Percentiles rank a stretch among this genome's conserved stretches.
These are phyloP conservation scores for Cottoperca gobio DNA, from an alignment of 2,797 vertebrate genomes.

Conservation along the genomic window DNA sequence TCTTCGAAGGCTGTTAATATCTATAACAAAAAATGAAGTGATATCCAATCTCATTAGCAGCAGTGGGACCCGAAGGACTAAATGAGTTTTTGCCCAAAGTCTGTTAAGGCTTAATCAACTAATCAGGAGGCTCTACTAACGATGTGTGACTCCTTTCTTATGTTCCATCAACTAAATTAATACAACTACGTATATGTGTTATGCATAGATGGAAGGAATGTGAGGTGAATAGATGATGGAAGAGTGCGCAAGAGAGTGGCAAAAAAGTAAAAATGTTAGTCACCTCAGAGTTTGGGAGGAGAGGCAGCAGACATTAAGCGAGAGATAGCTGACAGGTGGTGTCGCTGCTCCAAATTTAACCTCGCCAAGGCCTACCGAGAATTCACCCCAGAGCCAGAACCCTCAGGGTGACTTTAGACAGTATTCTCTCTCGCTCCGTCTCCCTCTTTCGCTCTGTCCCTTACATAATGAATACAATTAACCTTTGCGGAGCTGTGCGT, in stretches of 20 bases:
- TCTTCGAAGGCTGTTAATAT: conserved; percentile 56
- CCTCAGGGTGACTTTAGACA: conserved; percentile 81
- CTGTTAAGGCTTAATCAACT: conserved; percentile 81
- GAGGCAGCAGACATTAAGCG: conserved; percentile 20
- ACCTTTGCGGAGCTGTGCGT: conserved; percentile 79
- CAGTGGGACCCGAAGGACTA: conserved; percentile 67
- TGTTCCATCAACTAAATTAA: conserved; percentile 68
- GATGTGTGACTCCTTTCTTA: conserved; percentile 66
- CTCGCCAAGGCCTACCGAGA: conserved; percentile 54
- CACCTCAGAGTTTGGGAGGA: background rate
- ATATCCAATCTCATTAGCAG: conserved; percentile 77
- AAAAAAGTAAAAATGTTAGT: background rate
- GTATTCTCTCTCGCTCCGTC: conserved; percentile 15
- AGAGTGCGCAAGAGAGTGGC: background rate
- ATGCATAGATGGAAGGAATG: conserved; percentile 43
- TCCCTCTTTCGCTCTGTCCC: conserved; percentile 47
- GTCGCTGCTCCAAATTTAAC: conserved; percentile 59
- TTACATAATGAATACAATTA: conserved; percentile 87
- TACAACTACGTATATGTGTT: conserved; percentile 53
- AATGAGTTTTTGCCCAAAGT: conserved; percentile 79
- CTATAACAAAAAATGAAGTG: conserved; percentile 41
- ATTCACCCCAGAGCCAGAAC: conserved; percentile 56
- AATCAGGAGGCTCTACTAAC: conserved; percentile 77
- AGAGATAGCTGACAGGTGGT: conserved; percentile 60
- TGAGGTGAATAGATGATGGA: conserved; percentile 32